Percentiles rank a stretch among this genome's conserved stretches.
Conservation (phyloP, 1,140 invertebrate genomes). For the Diorhabda sublineata region DNA sequence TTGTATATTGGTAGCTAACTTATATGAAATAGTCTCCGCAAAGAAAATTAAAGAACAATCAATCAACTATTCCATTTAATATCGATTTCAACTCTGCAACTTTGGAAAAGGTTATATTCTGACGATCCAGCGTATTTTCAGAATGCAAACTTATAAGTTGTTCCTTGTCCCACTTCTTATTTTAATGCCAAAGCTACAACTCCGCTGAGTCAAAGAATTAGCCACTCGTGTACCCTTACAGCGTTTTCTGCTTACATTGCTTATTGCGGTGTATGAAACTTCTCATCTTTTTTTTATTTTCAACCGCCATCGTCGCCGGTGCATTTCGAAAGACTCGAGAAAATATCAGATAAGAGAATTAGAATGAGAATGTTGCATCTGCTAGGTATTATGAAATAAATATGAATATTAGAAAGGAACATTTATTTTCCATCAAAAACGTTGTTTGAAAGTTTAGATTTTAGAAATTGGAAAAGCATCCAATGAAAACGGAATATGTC, state of each 20-base stretch:
- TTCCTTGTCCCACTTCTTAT: not conserved
- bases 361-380: no score
- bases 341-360: not conserved
- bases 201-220: slow-evolving; percentile 2
- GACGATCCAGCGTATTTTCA: not conserved
- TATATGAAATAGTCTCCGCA: no score
- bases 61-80: no score
- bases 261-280: not conserved
- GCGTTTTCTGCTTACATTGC: not conserved
- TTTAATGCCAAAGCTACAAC: not conserved
- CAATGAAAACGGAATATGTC: no score
- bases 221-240: not conserved
- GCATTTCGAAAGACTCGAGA: not conserved
- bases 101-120: not conserved
- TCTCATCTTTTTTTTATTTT: not conserved
- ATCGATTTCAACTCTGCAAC: no score
- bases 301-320: not conserved
- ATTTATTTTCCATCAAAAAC: no score
- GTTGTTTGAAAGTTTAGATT: no score
- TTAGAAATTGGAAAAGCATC: no score
- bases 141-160: not conserved
- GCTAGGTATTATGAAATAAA: no score
- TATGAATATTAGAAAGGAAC: no score
- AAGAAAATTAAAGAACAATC: no score
- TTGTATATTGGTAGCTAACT: no score